Conservation (phyloP, 35 echinoderm and acorn worm genomes). For the Chiridota heheva region DNA sequence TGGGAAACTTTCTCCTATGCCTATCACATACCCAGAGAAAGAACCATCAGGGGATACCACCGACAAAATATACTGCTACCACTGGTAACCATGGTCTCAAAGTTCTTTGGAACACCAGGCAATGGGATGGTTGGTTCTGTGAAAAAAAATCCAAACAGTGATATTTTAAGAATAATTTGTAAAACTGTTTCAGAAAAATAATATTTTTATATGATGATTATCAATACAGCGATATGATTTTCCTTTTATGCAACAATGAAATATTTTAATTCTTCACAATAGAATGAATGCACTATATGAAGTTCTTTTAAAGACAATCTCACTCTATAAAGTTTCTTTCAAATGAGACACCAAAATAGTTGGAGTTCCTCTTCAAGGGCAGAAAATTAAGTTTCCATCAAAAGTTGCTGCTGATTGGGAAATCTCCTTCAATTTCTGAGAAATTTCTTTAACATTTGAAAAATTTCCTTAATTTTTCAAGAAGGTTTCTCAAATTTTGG, state of each 20-base stretch:
- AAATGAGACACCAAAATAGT: no score
- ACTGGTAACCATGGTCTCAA: not conserved
- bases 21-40: conserved; percentile 1
- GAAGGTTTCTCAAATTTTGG: no score
- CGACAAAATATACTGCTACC: not conserved
- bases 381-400: no score
- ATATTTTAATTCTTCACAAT: not conserved
- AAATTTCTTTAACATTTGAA: no score
- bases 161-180: not conserved
- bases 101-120: conserved; percentile 6
- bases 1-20: not conserved
- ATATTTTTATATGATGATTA: not conserved
- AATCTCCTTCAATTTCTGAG: no score
- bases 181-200: not conserved
- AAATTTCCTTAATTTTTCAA: no score
- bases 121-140: not conserved
- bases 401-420: no score
- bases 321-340: no score
- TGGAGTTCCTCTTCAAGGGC: no score
- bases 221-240: not conserved
- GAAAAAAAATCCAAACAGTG: not conserved
- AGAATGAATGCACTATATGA: not conserved
- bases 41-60: not conserved
- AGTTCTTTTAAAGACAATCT: not conserved
- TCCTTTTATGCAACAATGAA: not conserved